phyloP scores from a whole-genome alignment of 2,797 vertebrate species.

The Anniella stebbinsi region DNA sequence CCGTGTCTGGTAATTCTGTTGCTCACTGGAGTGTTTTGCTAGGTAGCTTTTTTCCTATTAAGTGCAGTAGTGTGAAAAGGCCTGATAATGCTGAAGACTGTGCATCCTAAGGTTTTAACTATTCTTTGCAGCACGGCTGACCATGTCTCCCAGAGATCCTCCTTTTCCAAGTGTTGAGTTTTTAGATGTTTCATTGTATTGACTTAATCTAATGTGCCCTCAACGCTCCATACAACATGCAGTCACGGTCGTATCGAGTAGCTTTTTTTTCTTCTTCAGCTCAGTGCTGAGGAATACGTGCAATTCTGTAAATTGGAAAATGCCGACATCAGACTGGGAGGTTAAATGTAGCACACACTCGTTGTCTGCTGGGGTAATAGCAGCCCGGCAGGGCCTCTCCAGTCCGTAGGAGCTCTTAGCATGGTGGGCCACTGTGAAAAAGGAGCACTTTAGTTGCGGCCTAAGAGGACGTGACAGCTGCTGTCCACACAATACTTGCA shows the following conservation, averaged over 20 bases:
- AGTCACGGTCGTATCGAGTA: neutral
- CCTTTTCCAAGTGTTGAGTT: constrained; percentile 14
- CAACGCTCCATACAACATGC: neutral
- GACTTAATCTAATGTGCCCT: constrained; percentile 13
- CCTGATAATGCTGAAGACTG: constrained; percentile 45
- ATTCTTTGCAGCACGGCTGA: constrained; percentile 36
- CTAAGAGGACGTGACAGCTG: constrained; percentile 63
- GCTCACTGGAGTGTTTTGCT: constrained; percentile 54
- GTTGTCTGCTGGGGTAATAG: neutral
- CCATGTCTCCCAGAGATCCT: constrained; percentile 30
- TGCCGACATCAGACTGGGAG: neutral
- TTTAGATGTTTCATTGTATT: constrained; percentile 49
- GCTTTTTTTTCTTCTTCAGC: neutral
- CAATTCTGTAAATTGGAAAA: constrained; percentile 16
- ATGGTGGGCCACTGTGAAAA: constrained; percentile 67
- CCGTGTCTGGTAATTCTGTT: constrained; percentile 43
- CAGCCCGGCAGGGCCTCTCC: neutral
- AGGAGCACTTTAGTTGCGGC: constrained; percentile 64
- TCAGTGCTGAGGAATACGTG: neutral
- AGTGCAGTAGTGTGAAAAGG: constrained; percentile 63
- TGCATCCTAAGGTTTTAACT: constrained; percentile 35
- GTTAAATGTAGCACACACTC: constrained; percentile 3
- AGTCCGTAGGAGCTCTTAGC: constrained; percentile 60
- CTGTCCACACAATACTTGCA: constrained; percentile 58
- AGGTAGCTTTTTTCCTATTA: constrained; percentile 57